Evolutionary conservation across 2,797 vertebrate genomes (phyloP).

Genomic region (Decapterus maruadsi): DNA sequence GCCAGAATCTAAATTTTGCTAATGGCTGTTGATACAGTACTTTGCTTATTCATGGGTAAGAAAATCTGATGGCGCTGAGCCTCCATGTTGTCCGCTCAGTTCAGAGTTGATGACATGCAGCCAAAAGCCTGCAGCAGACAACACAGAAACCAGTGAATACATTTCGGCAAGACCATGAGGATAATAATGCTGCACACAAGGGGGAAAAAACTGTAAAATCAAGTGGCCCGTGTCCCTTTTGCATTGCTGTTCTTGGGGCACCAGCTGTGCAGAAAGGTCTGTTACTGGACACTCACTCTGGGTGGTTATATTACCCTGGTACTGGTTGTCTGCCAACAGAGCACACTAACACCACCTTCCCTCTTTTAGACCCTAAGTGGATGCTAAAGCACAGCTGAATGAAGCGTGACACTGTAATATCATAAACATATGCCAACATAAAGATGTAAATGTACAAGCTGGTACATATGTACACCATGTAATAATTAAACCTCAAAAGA

Average conservation of each 20-base stretch:
- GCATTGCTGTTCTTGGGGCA: neutral
- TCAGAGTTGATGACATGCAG: slow-evolving; percentile 29
- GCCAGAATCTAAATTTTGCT: neutral
- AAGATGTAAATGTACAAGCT: neutral
- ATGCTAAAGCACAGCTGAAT: slow-evolving; percentile 21
- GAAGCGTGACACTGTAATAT: neutral
- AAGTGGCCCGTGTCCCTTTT: neutral
- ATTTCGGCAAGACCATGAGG: slow-evolving; percentile 5
- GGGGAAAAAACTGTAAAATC: neutral
- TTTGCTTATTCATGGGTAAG: neutral
- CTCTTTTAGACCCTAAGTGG: slow-evolving; percentile 35
- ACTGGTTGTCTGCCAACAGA: slow-evolving; percentile 40
- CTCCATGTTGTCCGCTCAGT: slow-evolving; percentile 26
- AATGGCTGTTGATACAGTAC: neutral
- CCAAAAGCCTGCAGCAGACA: slow-evolving; percentile 12
- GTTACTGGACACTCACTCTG: slow-evolving; percentile 56
- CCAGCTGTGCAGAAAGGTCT: slow-evolving; percentile 29
- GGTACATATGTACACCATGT: neutral
- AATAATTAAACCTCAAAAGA: neutral
- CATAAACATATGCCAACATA: neutral
- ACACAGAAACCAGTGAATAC: slow-evolving; percentile 2
- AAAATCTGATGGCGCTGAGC: neutral
- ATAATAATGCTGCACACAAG: neutral
- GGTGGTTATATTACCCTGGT: slow-evolving; percentile 34
- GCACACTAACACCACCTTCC: slow-evolving; percentile 27